Evolutionary conservation across 2,113 vertebrate genomes (phyloP).

Genomic region (Plecotus auritus): DNA sequence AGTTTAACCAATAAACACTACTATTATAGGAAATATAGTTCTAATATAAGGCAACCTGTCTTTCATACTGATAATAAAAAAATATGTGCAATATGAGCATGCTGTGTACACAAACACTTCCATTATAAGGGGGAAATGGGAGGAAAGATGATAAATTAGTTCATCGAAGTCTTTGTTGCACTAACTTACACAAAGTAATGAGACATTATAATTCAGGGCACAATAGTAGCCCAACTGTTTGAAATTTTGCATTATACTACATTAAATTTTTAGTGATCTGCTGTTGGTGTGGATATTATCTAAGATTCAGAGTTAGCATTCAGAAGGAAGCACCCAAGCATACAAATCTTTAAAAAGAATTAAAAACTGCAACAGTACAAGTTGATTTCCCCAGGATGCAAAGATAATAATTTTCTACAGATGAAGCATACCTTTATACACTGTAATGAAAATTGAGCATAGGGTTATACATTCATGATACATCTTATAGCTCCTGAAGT

Average conservation of each 20-base stretch:
- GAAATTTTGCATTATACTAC: conserved; percentile 60
- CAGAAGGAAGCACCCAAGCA: conserved; percentile 39
- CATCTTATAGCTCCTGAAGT: conserved; percentile 59
- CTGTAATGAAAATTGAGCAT: conserved; percentile 66
- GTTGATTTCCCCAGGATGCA: conserved; percentile 59
- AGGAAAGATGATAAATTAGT: conserved; percentile 31
- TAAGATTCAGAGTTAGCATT: conserved; percentile 62
- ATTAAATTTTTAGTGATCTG: conserved; percentile 52
- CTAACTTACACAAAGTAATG: conserved; percentile 33
- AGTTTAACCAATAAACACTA: conserved; percentile 7
- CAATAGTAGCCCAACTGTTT: not conserved
- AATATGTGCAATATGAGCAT: conserved; percentile 34
- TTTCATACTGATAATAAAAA: conserved; percentile 49
- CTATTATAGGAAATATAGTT: conserved; percentile 18
- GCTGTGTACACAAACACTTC: conserved; percentile 19
- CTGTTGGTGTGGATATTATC: conserved; percentile 39
- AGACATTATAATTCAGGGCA: conserved; percentile 46
- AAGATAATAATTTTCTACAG: conserved; percentile 62
- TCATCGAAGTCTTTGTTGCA: not conserved
- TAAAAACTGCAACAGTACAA: conserved; percentile 39
- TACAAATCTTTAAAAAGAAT: conserved; percentile 24
- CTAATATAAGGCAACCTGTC: conserved; percentile 38
- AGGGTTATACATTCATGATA: conserved; percentile 65
- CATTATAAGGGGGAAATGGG: not conserved
- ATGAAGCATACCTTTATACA: conserved; percentile 53